Conservation (phyloP, 2,797 vertebrate genomes). For the Gymnoscopelus microlampas region DNA sequence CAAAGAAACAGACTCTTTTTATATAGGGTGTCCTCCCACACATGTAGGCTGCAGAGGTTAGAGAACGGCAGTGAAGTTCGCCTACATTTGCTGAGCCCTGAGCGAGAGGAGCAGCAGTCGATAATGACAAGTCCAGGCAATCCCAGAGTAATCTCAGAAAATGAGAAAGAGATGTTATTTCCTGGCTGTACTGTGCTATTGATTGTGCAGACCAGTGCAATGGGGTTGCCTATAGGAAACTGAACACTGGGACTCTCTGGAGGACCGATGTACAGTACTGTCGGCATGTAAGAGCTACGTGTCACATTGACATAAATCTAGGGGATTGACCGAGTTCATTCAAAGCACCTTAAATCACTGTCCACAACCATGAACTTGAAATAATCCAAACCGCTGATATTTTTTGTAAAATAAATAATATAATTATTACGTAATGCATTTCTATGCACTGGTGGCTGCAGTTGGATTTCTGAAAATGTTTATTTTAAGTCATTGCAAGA, state of each 20-base stretch:
- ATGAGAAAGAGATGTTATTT: slow-evolving; percentile 34
- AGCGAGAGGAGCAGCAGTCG: slow-evolving; percentile 42
- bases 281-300: neutral
- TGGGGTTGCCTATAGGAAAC: slow-evolving; percentile 17
- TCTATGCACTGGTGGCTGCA: neutral
- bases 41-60: slow-evolving; percentile 35
- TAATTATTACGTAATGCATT: neutral
- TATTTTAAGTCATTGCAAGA: neutral
- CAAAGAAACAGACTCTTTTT: slow-evolving; percentile 60
- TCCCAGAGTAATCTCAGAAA: slow-evolving; percentile 42
- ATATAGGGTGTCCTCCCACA: slow-evolving; percentile 61
- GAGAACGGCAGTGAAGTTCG: slow-evolving; percentile 29
- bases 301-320: neutral
- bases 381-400: neutral
- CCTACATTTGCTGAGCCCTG: slow-evolving; percentile 32
- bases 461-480: neutral
- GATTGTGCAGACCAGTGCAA: slow-evolving; percentile 37
- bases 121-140: slow-evolving; percentile 68
- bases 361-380: neutral
- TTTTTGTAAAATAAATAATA: neutral
- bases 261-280: neutral
- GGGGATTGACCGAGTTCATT: neutral
- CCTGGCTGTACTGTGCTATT: slow-evolving; percentile 30
- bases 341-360: neutral
- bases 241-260: neutral